Evolutionary conservation across 2,113 vertebrate genomes (phyloP).

Genomic region (Ciconia stormi): DNA sequence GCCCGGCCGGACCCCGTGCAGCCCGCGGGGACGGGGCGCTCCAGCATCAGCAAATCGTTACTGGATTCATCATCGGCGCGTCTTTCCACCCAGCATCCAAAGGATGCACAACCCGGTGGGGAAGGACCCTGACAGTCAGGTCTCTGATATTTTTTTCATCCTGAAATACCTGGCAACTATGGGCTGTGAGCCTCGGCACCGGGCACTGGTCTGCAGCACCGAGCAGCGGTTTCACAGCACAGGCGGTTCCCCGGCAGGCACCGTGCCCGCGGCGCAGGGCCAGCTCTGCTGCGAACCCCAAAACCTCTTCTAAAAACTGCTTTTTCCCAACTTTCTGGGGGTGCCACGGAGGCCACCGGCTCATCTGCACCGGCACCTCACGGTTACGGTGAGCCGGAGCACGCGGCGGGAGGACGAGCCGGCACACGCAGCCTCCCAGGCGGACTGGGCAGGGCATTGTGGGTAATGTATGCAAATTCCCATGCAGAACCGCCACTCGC

Average conservation of each 20-base stretch:
- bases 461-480: not conserved
- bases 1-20: not conserved
- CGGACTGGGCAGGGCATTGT: not conserved
- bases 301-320: not conserved
- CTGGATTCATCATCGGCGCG: rapidly evolving
- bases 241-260: rapidly evolving
- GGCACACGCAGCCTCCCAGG: not conserved
- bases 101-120: not conserved
- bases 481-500: not conserved
- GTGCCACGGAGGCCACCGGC: not conserved
- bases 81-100: not conserved
- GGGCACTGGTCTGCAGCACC: rapidly evolving
- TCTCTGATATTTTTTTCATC: too few relatives aligned
- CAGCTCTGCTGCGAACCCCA: not conserved
- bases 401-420: not conserved
- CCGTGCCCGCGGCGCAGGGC: rapidly evolving
- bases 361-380: not conserved
- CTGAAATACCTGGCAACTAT: not conserved
- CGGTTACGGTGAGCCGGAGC: not conserved
- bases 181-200: not conserved
- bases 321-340: not conserved
- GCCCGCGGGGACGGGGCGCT: not conserved
- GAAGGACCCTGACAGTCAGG: not conserved
- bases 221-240: not conserved
- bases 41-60: rapidly evolving